These are phyloP conservation scores for Eupithecia insigniata DNA, from an alignment of 2,888 invertebrate genomes.

Conservation along the genomic window DNA sequence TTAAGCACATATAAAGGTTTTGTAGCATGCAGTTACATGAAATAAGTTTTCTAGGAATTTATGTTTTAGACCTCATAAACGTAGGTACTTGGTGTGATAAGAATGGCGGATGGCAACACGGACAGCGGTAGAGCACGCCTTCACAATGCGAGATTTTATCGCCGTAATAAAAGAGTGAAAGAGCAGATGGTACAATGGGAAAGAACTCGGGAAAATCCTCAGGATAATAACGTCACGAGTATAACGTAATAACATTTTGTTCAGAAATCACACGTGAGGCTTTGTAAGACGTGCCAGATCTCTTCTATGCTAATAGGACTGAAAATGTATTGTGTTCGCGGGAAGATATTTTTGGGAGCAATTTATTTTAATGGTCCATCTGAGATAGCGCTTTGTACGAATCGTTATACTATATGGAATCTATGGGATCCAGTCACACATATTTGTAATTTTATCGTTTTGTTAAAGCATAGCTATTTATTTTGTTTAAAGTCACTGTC, in stretches of 20 bases:
- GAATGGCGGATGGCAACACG: constrained; percentile 45
- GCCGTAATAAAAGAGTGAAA: constrained; percentile 49
- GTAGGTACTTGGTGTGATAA: constrained; percentile 2
- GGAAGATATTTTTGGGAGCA: constrained; percentile 21
- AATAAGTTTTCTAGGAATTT: not conserved
- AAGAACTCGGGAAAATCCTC: constrained; percentile 45
- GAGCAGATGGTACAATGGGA: constrained; percentile 45
- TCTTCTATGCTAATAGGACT: constrained; percentile 37
- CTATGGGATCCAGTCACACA: not conserved
- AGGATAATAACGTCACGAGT: constrained; percentile 42
- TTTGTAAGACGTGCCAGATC: constrained; percentile 33
- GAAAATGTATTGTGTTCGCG: constrained; percentile 33
- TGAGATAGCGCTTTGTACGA: constrained; percentile 5
- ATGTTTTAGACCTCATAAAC: constrained; percentile 2
- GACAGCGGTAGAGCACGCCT: constrained; percentile 44
- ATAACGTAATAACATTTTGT: constrained; percentile 35
- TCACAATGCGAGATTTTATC: constrained; percentile 51
- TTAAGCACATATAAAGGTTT: not conserved
- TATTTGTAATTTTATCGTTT: not conserved
- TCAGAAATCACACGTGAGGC: constrained; percentile 31
- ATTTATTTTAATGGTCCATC: constrained; percentile 32
- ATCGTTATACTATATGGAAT: not conserved
- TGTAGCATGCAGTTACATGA: not conserved
- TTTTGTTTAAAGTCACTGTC: not conserved
- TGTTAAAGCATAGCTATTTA: not conserved